Evolutionary conservation across 2,888 invertebrate genomes (phyloP).

Genomic region (Eretmocerus hayati): DNA sequence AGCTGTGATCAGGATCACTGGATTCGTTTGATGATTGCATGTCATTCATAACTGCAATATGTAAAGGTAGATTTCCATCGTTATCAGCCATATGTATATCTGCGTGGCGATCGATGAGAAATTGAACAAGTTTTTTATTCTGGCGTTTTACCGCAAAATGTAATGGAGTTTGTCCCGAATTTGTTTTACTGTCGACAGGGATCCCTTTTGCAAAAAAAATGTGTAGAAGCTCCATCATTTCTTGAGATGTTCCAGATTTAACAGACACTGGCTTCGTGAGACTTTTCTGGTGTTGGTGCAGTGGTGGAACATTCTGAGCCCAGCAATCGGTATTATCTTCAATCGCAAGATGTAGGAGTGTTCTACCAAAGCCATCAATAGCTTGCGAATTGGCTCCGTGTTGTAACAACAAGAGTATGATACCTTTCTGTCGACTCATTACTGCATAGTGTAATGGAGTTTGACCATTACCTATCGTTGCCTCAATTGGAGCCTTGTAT

Average conservation of each 20-base stretch:
- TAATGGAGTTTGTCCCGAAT: background rate
- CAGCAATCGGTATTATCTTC: too few relatives aligned
- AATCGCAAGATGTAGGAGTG: background rate
- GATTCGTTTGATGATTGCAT: too few relatives aligned
- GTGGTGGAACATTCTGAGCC: too few relatives aligned
- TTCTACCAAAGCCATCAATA: background rate
- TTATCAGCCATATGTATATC: background rate
- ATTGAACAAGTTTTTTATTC: background rate
- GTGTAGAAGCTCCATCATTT: background rate
- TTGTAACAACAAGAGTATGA: background rate
- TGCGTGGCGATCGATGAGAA: background rate
- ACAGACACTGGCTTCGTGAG: too few relatives aligned
- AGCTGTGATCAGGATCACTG: background rate
- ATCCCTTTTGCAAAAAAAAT: background rate
- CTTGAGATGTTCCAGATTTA: background rate
- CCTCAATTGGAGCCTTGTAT: background rate
- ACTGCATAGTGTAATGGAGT: background rate
- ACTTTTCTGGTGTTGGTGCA: too few relatives aligned
- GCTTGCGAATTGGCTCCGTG: background rate
- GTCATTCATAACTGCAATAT: background rate
- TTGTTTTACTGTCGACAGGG: background rate
- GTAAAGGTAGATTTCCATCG: background rate
- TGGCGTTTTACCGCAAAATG: background rate
- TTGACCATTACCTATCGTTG: background rate
- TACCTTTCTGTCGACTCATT: background rate